Conservation (phyloP, 35 echinoderm and acorn worm species). For the Ptychodera flava region DNA sequence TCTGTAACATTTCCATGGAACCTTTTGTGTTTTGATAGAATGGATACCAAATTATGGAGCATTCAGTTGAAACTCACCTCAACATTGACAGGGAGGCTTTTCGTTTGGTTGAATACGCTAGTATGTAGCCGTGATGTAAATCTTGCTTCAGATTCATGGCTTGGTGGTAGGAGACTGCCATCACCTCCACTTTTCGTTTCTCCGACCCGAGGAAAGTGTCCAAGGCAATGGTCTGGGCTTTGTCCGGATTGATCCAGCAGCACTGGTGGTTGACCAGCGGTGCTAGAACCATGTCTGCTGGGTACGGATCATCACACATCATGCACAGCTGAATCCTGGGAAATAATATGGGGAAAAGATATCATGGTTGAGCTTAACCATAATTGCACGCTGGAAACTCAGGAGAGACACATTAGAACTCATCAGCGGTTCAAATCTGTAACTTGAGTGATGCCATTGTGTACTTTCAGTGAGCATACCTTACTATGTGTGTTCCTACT, state of each 20-base stretch:
- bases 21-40: no score
- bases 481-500: no score
- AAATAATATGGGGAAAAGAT: background rate
- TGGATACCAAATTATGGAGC: no score
- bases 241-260: slow-evolving; percentile 29
- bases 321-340: slow-evolving; percentile 58
- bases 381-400: no score
- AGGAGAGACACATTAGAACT: no score
- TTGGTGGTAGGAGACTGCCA: slow-evolving; percentile 70
- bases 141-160: slow-evolving; percentile 29
- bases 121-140: slow-evolving; percentile 75
- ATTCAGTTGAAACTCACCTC: no score
- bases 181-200: slow-evolving; percentile 67
- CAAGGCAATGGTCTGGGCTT: slow-evolving; percentile 41
- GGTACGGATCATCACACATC: slow-evolving; percentile 67
- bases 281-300: slow-evolving; percentile 54
- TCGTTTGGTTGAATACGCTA: slow-evolving; percentile 67
- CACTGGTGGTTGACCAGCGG: slow-evolving; percentile 52
- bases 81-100: slow-evolving; percentile 67
- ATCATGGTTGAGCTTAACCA: no score
- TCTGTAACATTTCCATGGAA: no score
- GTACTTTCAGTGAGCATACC: no score
- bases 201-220: slow-evolving; percentile 75
- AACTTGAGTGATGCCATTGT: no score
- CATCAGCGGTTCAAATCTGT: no score